Conservation (phyloP, 2,113 vertebrate species). For the Archocentrus centrarchus region DNA sequence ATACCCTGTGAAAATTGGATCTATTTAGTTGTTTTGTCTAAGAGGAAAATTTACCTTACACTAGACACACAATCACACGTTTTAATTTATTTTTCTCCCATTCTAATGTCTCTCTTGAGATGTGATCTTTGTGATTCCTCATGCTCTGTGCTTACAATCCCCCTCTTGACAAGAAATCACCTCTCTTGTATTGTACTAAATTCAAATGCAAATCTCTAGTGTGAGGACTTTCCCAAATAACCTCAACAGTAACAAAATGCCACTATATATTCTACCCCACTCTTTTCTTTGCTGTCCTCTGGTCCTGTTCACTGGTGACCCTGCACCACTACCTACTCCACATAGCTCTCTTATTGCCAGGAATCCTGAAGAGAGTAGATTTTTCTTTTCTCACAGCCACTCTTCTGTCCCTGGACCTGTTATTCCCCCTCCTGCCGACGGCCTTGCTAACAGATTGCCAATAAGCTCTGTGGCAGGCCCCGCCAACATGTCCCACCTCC, state of each 20-base stretch:
- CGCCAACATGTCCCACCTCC: conserved; percentile 55
- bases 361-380: conserved; percentile 63
- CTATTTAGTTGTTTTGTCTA: conserved; percentile 40
- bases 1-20: conserved; percentile 29
- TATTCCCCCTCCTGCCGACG: conserved; percentile 63
- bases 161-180: conserved; percentile 33
- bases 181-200: conserved; percentile 57
- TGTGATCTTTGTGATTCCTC: conserved; percentile 51
- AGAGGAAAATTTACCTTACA: conserved; percentile 47
- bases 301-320: conserved; percentile 53
- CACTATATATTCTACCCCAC: conserved; percentile 59
- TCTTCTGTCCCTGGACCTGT: conserved; percentile 64
- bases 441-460: conserved; percentile 83
- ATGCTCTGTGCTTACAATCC: conserved; percentile 39
- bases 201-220: conserved; percentile 66
- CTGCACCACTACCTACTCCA: conserved; percentile 45
- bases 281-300: conserved; percentile 42
- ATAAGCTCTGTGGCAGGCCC: conserved; percentile 77
- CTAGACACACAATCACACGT: conserved; percentile 31
- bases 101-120: conserved; percentile 32
- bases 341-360: conserved; percentile 51
- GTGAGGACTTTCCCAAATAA: conserved; percentile 45
- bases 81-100: conserved; percentile 58
- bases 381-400: conserved; percentile 64
- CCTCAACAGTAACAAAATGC: conserved; percentile 54